Evolutionary conservation across 2,888 invertebrate genomes (phyloP).

Genomic region (Unio pictorum): DNA sequence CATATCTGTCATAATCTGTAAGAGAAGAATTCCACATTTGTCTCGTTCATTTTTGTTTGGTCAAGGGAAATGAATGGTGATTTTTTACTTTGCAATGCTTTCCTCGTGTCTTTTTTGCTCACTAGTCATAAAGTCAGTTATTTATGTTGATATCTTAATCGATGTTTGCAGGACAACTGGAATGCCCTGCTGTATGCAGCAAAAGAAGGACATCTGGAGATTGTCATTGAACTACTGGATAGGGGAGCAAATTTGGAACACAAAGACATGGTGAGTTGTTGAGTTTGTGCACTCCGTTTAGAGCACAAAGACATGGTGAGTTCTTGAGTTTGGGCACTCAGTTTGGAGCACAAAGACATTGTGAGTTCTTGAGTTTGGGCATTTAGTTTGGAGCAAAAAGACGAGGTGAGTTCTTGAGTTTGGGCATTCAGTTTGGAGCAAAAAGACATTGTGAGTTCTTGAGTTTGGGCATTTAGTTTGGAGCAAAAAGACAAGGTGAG

Average conservation of each 20-base stretch:
- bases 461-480: no score
- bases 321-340: neutral
- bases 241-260: slow-evolving; percentile 76
- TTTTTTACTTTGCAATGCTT: no score
- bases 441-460: slow-evolving; percentile 1
- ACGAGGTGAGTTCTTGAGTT: no score
- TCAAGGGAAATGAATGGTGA: no score
- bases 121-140: no score
- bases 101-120: no score
- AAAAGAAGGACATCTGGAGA: slow-evolving; percentile 87
- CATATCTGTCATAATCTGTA: no score
- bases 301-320: slow-evolving; percentile 69
- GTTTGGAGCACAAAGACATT: slow-evolving; percentile 36
- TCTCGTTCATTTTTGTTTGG: no score
- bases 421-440: slow-evolving; percentile 71
- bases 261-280: slow-evolving; percentile 62
- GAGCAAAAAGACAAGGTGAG: no score
- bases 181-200: slow-evolving; percentile 91
- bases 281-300: slow-evolving; percentile 16
- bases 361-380: slow-evolving; percentile 36
- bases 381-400: no score
- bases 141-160: neutral
- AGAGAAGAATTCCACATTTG: no score
- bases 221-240: slow-evolving; percentile 86
- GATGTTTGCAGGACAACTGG: slow-evolving; percentile 84